phyloP scores from a whole-genome alignment of 1,140 invertebrate species.

The Apis cerana region DNA sequence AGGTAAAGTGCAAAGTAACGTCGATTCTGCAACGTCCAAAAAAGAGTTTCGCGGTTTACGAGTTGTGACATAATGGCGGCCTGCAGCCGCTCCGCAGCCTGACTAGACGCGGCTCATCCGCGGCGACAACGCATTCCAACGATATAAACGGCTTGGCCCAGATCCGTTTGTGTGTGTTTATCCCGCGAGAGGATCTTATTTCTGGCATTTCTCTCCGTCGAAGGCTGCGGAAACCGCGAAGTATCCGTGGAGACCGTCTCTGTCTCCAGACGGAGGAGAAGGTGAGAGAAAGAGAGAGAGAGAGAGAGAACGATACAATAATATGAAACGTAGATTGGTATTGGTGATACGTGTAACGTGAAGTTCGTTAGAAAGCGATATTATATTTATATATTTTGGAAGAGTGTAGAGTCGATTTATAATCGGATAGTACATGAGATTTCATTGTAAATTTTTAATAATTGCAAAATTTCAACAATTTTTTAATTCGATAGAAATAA shows the following conservation, averaged over 20 bases:
- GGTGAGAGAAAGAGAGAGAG: constrained; percentile 1
- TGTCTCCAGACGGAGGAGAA: constrained; percentile 6
- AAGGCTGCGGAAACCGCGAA: constrained; percentile 61
- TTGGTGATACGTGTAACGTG: no score
- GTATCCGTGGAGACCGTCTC: constrained; percentile 1
- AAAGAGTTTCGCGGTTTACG: constrained; percentile 43
- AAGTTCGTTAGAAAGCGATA: no score
- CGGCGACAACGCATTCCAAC: constrained; percentile 66
- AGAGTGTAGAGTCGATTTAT: no score
- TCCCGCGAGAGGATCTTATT: constrained; percentile 67
- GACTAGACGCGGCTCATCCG: constrained; percentile 34
- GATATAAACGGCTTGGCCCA: constrained; percentile 71
- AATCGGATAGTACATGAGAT: no score
- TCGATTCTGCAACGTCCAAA: not conserved
- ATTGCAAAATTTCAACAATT: no score
- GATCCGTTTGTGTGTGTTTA: constrained; percentile 67
- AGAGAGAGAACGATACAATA: no score
- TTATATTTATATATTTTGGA: no score
- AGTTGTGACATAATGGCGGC: constrained; percentile 59
- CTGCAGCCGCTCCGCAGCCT: not conserved
- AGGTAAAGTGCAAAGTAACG: no score
- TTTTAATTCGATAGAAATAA: no score
- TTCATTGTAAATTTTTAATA: no score
- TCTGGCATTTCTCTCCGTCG: constrained; percentile 65
- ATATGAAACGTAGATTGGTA: no score